Conservation (phyloP, 2,113 vertebrate species). For the Pampusana beccarii region DNA sequence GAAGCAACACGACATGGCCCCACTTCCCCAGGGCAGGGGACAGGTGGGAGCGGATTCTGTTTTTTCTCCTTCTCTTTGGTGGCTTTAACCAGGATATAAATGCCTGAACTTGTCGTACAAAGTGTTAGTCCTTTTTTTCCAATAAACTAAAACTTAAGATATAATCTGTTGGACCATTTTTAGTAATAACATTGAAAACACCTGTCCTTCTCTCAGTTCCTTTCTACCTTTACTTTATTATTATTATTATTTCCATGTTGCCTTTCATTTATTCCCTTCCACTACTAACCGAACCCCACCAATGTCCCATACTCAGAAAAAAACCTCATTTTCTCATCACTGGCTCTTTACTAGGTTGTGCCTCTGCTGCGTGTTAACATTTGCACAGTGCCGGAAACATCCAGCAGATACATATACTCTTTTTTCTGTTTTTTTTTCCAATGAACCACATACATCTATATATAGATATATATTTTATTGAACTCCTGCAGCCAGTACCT, state of each 20-base stretch:
- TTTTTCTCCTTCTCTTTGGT: background rate
- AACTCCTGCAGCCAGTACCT: background rate
- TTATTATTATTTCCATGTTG: background rate
- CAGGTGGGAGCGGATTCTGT: background rate
- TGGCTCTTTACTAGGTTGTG: rapidly evolving
- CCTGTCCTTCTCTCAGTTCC: background rate
- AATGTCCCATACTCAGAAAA: background rate
- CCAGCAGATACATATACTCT: background rate
- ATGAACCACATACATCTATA: background rate
- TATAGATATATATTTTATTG: too few relatives aligned
- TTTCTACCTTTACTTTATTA: background rate
- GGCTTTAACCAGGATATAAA: background rate
- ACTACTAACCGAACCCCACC: background rate
- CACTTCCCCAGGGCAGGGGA: background rate
- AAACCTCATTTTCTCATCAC: background rate
- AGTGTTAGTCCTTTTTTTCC: background rate
- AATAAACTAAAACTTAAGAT: background rate
- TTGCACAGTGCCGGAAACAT: background rate
- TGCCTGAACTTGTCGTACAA: background rate
- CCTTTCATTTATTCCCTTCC: background rate
- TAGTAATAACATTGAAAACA: background rate
- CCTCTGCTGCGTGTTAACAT: background rate
- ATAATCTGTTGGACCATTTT: background rate
- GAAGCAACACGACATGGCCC: background rate
- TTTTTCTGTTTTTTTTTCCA: background rate